These are phyloP conservation scores for Pomatorhinus ruficollis DNA, from an alignment of 2,113 vertebrate species.

Conservation along the genomic window DNA sequence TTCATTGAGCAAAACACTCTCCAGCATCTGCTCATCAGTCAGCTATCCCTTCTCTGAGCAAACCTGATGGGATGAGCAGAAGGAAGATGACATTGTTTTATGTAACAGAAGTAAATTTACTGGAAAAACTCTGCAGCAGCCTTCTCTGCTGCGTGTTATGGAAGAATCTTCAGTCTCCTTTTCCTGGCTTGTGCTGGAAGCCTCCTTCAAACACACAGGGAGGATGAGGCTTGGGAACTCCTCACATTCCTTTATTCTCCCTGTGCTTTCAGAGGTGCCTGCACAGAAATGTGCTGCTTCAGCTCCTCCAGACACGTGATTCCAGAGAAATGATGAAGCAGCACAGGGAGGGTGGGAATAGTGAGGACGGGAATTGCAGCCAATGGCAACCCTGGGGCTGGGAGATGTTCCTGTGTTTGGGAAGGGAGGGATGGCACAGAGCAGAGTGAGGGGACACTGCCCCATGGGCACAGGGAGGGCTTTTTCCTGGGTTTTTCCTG, in stretches of 20 bases:
- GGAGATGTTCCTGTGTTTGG: background rate
- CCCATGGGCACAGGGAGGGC: background rate
- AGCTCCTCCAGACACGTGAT: background rate
- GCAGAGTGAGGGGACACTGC: background rate
- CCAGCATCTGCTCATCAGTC: conserved; percentile 60
- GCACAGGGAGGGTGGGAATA: background rate
- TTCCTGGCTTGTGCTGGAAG: background rate
- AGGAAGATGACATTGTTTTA: conserved; percentile 57
- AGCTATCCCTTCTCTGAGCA: conserved; percentile 39
- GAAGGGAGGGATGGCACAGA: background rate
- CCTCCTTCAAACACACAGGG: background rate
- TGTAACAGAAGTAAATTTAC: conserved; percentile 51
- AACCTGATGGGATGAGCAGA: conserved; percentile 24
- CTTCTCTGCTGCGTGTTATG: background rate
- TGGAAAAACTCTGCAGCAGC: conserved; percentile 28
- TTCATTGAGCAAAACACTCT: conserved; percentile 45
- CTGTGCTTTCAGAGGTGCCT: background rate
- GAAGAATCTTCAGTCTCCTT: background rate
- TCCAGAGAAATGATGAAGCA: background rate
- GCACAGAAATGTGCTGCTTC: conserved; percentile 3
- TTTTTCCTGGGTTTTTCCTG: background rate
- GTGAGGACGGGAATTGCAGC: background rate
- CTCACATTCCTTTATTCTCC: rapidly evolving
- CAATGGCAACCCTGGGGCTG: background rate
- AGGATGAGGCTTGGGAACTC: background rate